Evolutionary conservation across 1,140 invertebrate genomes (phyloP).

Genomic region (Pseudomyrmex flavicornis): DNA sequence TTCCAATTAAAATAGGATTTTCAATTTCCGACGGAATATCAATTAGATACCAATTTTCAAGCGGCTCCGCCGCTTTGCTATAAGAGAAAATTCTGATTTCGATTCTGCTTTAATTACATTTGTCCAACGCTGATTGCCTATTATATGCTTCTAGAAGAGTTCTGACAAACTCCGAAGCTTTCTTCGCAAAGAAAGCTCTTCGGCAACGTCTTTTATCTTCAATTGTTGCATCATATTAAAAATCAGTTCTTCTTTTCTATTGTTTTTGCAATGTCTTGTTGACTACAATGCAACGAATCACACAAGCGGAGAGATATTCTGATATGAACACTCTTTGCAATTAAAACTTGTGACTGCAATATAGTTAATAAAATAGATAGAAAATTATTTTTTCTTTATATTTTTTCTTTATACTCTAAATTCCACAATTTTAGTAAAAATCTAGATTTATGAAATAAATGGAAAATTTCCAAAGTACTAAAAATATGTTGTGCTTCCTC

Average conservation of each 20-base stretch:
- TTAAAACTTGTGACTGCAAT: neutral
- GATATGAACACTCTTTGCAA: neutral
- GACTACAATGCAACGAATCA: neutral
- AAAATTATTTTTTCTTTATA: constrained; percentile 1
- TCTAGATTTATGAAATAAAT: constrained; percentile 2
- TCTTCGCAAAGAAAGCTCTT: constrained; percentile 23
- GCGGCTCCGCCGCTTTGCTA: constrained; percentile 10
- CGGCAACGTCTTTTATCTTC: constrained; percentile 1
- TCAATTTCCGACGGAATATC: constrained; percentile 65
- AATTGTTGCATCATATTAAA: constrained; percentile 1
- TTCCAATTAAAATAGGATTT: constrained; percentile 52
- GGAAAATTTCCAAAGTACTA: neutral
- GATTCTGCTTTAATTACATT: constrained; percentile 64
- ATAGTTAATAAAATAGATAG: neutral
- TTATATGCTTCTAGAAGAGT: constrained; percentile 39
- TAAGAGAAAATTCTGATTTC: constrained; percentile 36
- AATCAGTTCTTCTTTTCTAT: neutral
- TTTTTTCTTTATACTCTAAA: neutral
- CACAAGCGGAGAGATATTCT: neutral
- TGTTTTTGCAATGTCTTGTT: neutral
- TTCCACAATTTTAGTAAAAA: neutral
- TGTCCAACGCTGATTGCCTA: constrained; percentile 55
- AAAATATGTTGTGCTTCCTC: neutral
- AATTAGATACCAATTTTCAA: constrained; percentile 59
- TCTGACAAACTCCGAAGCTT: constrained; percentile 18